Base-by-base conservation (phyloP, 2,113 vertebrate genomes). In the Clinocottus analis region DNA sequence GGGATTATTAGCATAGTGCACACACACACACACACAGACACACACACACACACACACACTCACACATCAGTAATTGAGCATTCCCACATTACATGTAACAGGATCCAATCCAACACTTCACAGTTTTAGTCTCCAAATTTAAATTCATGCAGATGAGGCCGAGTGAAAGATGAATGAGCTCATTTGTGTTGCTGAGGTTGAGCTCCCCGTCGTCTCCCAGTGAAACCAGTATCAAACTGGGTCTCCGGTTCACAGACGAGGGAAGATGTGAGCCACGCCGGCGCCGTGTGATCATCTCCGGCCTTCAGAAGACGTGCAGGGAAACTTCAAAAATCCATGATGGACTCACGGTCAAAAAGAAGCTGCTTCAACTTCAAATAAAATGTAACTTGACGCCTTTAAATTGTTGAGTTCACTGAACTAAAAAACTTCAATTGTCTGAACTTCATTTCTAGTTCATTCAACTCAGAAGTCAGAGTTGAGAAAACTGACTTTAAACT, bases 1-100 rank as follows among this genome's bases (percentile, higher is more conserved):
- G 88, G 89, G 69, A 85, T 89, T 87, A 92, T 92, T 90, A 92
- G 89, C 78, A 89, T 88, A 76, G 59, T 47, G 10, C 66, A 49
- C 75, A 51, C 62, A 64, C 62, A 27, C 68, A 49, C 67, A 63
- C 75, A 49, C 37, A 39, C 45, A 49, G 25, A n/a, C 53, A 51
- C 53, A 29, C 47, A 63, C 56, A 39, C 75, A 53, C 37, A 45
- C 19, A 37, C 61, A 63, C 62, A 31, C 31, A 69, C 58, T 53
- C 81, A 39, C 56, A n/a, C 35, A 33, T 8, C n/a, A 56, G 83
- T 90, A 89, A 91, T 87, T 88, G 86, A 90, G 85, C 86, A 71
- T 79, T 82, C 86, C 80, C 31, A 84, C 82, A 87, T 85, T 82
- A 80, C 85, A 72, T 58, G 7, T 58, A 85, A 82, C 82, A 77